These are phyloP conservation scores for Luffia ferchaultella DNA, from an alignment of 2,888 invertebrate genomes.

Conservation along the genomic window DNA sequence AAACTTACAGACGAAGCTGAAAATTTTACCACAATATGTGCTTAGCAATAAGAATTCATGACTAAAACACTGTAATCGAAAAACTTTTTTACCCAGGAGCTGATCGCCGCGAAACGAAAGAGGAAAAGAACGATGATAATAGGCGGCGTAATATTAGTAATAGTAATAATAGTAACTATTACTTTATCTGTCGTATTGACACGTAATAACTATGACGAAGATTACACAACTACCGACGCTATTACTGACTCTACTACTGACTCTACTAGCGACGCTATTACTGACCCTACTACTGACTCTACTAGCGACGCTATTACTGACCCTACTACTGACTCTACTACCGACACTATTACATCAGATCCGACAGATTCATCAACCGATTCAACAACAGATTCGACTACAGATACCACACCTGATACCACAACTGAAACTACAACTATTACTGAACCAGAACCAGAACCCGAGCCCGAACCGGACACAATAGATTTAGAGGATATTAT, in stretches of 20 bases:
- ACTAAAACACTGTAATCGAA: too few species aligned
- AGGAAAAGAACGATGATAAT: conserved; percentile 63
- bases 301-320: conserved; percentile 6
- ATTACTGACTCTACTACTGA: conserved; percentile 6
- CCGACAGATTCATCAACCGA: conserved; percentile 17
- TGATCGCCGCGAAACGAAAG: conserved; percentile 65
- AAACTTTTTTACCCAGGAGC: conserved; percentile 57
- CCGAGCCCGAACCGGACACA: conserved; percentile 17
- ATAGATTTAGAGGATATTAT: conserved; percentile 77
- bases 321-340: conserved; percentile 7
- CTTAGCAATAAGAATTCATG: too few species aligned
- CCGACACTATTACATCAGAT: conserved; percentile 8
- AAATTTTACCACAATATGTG: too few species aligned
- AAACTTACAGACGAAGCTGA: too few species aligned
- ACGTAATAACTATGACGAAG: conserved; percentile 31
- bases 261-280: conserved; percentile 9
- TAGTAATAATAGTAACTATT: conserved; percentile 68
- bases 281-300: conserved; percentile 8
- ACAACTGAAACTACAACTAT: conserved; percentile 9
- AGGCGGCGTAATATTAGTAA: conserved; percentile 60
- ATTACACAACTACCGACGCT: too few species aligned
- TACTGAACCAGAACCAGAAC: conserved; percentile 17
- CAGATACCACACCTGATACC: conserved; percentile 16
- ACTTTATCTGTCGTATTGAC: conserved; percentile 66
- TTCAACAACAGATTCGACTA: conserved; percentile 16